Conservation (phyloP, 2,113 vertebrate genomes). For the Psittacara wagleri region DNA sequence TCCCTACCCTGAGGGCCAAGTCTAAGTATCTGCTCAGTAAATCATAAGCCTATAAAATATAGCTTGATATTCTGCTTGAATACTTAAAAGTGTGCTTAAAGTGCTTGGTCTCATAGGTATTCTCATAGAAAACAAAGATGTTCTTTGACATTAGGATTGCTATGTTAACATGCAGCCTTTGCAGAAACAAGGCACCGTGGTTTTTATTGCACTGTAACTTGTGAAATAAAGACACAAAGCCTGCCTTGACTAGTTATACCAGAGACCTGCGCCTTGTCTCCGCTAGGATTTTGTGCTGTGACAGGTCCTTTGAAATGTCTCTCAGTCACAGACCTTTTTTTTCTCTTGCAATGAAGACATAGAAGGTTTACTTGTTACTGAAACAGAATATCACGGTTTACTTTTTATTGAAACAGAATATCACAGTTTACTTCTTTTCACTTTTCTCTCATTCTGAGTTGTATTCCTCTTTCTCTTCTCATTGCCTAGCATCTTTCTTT, state of each 20-base stretch:
- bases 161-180: background rate
- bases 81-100: background rate
- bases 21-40: background rate
- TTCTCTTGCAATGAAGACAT: background rate
- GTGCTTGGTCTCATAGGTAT: background rate
- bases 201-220: background rate
- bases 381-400: background rate
- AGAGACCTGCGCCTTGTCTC: background rate
- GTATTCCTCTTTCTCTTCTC: background rate
- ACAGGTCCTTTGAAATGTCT: background rate
- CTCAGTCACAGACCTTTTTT: background rate
- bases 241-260: background rate
- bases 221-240: background rate
- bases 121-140: background rate
- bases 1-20: background rate
- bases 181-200: background rate
- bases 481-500: background rate
- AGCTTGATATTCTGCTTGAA: background rate
- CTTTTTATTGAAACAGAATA: background rate
- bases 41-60: background rate
- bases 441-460: background rate
- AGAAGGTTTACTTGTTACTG: background rate
- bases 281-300: background rate
- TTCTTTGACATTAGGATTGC: background rate
- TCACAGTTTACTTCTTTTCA: background rate